Base-by-base conservation (phyloP, 2,888 invertebrate genomes). In the Cetonia aurata region DNA sequence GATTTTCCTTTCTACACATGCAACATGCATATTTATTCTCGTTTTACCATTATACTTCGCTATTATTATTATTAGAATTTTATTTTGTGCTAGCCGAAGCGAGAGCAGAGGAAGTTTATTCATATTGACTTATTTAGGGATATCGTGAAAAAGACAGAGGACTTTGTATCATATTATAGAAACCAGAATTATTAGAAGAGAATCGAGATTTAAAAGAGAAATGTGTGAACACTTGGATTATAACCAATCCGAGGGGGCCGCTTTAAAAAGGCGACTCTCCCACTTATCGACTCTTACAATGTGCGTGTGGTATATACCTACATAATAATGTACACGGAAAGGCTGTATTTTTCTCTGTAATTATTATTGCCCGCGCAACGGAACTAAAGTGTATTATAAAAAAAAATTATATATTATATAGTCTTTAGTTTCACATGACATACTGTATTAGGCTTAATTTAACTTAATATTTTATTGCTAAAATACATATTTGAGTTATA, bases 391-490 rank as follows among this genome's bases (percentile, higher is more conserved):
- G 62, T 69, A 69, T 55, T 69, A 62, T 69, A 59, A 60, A 37
- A 37, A 37, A 37, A 37, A 37, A 25, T 25, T 37, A 37, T 37
- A 37, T 37, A 37, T 37, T 37, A 37, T 37, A 69, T 60, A 68
- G 59, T 59, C 71, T 44, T 69, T 71, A 71, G 68, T 71, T 65
- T 71, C 71, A 57, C 67, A 65, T 71, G 68, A 71, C 71, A 69
- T 71, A 67, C 50, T 65, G 65, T 68, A 62, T 60, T 71, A 71
- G 71, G 71, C 71, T 71, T 71, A 71, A 71, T 65, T 71, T 71
- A 71, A 70, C 68, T 66, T 71, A 55, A 71, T 69, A 62, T 70
- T 55, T 70, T 72, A 70, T 72, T 72, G 72, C 70, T 67, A 72
- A 37, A 70, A 72, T 72, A 72, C 69, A 69, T 72, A 69, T 66